Evolutionary conservation across 35 echinoderm and acorn worm species (phyloP), one percentile per base, ranked within the genome.

Genomic region (Ophiothrix spiculata): DNA sequence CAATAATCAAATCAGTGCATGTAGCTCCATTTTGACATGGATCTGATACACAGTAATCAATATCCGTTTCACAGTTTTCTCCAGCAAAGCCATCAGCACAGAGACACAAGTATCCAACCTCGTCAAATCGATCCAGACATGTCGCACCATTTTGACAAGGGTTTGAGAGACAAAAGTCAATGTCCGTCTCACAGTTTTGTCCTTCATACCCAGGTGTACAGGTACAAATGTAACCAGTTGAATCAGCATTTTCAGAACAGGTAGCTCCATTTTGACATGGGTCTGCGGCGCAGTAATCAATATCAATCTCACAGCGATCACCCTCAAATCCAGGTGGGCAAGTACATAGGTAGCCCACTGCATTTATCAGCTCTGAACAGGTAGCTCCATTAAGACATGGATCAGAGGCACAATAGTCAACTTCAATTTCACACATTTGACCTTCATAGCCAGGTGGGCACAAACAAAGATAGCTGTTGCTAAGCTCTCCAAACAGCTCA

Each of bases 111-210:
- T 86, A 94, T 75, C 37, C 60, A 15, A 2, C 3, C 2, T 15
- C 33, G 25, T 64, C 46, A 3, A 81, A 31, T 23, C 39, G 19
- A 28, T 94, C 75, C 31, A 37, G 78, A 39, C 92, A 94, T 39
- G 40, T 86, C 0, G 92, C 92, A 64, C 88, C 88, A 94, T 94
- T 94, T 80, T 82, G 88, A 84, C 92, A 94, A 21, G 88, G 92
- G n/a, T n/a, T n/a, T n/a, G n/a, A n/a, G n/a, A n/a, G n/a, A n/a
- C n/a, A n/a, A n/a, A n/a, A n/a, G n/a, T n/a, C n/a, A n/a, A n/a
- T n/a, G n/a, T n/a, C 84, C 38, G 16, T 86, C 77, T 86, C 84
- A 86, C 84, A 86, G 31, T 77, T 77, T 10, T 25, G 31, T 1
- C 84, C 84, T 46, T 77, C 84, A 76, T 45, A 86, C 28, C 84